Percentiles rank a stretch among this genome's conserved stretches.
These are phyloP conservation scores for Rhopalosiphum maidis DNA, from an alignment of 1,140 invertebrate genomes.

Conservation along the genomic window DNA sequence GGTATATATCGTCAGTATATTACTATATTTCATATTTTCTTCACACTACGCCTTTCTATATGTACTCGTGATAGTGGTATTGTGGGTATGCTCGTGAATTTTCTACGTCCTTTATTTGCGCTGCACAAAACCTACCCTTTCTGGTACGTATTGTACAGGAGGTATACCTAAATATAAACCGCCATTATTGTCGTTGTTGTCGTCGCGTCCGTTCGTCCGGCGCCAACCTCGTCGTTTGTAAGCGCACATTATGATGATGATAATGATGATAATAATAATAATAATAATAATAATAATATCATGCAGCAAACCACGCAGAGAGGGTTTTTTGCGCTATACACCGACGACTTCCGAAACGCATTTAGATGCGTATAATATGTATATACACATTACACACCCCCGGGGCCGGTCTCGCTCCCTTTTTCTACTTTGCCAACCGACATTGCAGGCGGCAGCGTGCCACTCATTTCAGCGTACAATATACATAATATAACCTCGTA, in stretches of 20 bases:
- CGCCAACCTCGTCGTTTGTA: conserved; percentile 46
- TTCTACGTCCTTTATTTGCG: background rate
- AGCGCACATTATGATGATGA: background rate
- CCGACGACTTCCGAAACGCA: conserved; percentile 55
- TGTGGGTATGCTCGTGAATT: background rate
- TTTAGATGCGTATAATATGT: background rate
- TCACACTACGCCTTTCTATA: background rate
- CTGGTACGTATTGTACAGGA: too few species aligned
- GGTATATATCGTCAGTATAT: too few species aligned
- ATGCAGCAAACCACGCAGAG: background rate
- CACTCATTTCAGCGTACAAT: background rate
- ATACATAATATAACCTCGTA: background rate
- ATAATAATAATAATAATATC: background rate
- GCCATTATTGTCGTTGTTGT: background rate
- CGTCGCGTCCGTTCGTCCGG: conserved; percentile 27
- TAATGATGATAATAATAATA: background rate
- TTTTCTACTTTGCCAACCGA: background rate
- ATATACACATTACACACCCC: background rate
- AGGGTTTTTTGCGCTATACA: conserved; percentile 29
- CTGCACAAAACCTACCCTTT: too few species aligned
- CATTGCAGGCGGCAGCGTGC: background rate
- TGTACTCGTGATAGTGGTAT: background rate
- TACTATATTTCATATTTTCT: too few species aligned
- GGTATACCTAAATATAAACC: background rate
- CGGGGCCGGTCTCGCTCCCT: background rate